phyloP scores from a whole-genome alignment of 2,113 vertebrate genomes.

The Larimichthys polyactis region DNA sequence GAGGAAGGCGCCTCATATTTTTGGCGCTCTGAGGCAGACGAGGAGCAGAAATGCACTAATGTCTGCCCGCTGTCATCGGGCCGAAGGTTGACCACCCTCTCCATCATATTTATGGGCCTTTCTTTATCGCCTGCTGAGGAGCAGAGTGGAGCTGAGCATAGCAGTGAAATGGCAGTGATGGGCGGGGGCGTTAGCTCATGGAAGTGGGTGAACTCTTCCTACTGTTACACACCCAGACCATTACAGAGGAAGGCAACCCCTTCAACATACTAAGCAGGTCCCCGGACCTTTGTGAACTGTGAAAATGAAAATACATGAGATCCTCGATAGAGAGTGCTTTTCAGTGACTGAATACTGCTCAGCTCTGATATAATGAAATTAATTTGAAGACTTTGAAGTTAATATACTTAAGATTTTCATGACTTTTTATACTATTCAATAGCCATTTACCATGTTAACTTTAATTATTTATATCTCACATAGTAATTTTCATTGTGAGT shows the following conservation, averaged over 20 bases:
- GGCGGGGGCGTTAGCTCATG: neutral
- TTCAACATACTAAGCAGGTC: slow-evolving; percentile 21
- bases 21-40: slow-evolving; percentile 58
- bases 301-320: slow-evolving; percentile 37
- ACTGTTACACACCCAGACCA: slow-evolving; percentile 21
- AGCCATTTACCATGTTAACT: neutral
- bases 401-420: neutral
- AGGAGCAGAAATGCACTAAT: slow-evolving; percentile 55
- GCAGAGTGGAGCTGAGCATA: slow-evolving; percentile 29
- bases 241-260: slow-evolving; percentile 17
- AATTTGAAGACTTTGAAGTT: neutral
- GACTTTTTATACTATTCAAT: neutral
- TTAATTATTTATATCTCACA: neutral
- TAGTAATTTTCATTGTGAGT: neutral
- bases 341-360: slow-evolving; percentile 10
- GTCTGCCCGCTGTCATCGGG: slow-evolving; percentile 67
- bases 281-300: neutral
- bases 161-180: neutral
- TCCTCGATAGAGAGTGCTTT: neutral
- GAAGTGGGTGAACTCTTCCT: slow-evolving; percentile 9
- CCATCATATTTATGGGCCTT: slow-evolving; percentile 77
- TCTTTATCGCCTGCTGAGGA: slow-evolving; percentile 61
- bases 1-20: slow-evolving; percentile 64
- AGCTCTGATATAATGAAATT: neutral
- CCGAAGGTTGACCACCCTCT: slow-evolving; percentile 73